Percentiles rank a stretch among this genome's conserved stretches.
Evolutionary conservation across 1,140 invertebrate species (phyloP).

Genomic region (Polypedilum pembai): DNA sequence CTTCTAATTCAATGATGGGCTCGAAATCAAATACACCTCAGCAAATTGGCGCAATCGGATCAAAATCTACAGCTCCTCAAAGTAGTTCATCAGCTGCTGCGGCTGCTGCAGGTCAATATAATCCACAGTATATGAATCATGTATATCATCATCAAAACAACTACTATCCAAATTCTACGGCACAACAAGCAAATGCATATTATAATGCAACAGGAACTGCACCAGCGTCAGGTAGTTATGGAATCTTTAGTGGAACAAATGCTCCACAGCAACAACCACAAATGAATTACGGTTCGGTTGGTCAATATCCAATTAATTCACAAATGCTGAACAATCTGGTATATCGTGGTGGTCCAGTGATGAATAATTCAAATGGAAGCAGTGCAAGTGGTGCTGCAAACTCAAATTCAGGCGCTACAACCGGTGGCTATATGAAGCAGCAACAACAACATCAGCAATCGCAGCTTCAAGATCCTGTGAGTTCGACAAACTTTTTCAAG

Average conservation of each 20-base stretch:
- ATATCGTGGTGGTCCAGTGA: constrained; percentile 44
- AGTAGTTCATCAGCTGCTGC: constrained; percentile 42
- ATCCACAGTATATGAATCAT: constrained; percentile 45
- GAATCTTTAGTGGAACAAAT: constrained; percentile 38
- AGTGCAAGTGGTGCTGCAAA: not conserved
- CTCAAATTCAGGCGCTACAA: not conserved
- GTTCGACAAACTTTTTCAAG: constrained; percentile 33
- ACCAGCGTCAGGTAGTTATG: constrained; percentile 47
- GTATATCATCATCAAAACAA: constrained; percentile 53
- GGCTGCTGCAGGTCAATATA: constrained; percentile 45
- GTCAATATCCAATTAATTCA: not conserved
- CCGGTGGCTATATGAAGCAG: constrained; percentile 46
- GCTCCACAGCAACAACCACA: constrained; percentile 41
- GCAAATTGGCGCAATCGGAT: constrained; percentile 73
- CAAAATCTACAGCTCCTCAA: constrained; percentile 46
- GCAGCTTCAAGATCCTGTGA: constrained; percentile 45
- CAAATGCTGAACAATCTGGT: constrained; percentile 12
- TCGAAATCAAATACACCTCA: constrained; percentile 50
- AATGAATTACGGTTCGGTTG: constrained; percentile 41
- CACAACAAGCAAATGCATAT: constrained; percentile 46
- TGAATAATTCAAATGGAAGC: constrained; percentile 42
- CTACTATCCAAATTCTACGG: constrained; percentile 50
- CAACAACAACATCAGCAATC: constrained; percentile 49
- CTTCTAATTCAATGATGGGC: constrained; percentile 64
- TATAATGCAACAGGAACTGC: constrained; percentile 43